A percentile compares a stretch with the other conserved stretches of the same genome.
Evolutionary conservation across 2,797 vertebrate species (phyloP).

Genomic region (Coccyzus lansbergi): DNA sequence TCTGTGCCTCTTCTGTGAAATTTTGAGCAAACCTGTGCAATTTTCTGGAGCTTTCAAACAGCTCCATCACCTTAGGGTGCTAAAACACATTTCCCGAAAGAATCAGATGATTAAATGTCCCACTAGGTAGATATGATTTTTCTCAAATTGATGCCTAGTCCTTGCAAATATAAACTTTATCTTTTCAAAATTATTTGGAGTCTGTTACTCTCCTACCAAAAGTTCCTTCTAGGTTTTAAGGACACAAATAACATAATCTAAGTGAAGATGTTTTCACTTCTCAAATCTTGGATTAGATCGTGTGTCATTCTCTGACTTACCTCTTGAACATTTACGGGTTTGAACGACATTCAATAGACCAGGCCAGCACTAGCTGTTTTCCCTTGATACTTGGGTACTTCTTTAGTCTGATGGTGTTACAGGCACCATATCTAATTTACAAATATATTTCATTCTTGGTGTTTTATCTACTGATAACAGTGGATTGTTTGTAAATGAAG

Average conservation of each 20-base stretch:
- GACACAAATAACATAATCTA: not conserved
- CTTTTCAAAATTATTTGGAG: conserved; percentile 18
- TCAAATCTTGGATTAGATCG: not conserved
- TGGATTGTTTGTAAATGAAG: conserved; percentile 1
- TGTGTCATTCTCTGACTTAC: not conserved
- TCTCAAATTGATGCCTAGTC: not conserved
- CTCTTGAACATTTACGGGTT: not conserved
- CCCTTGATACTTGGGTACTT: not conserved
- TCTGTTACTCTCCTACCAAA: conserved; percentile 1
- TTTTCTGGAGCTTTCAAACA: not conserved
- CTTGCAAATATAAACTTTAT: not conserved
- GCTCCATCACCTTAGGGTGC: not conserved
- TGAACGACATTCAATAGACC: not conserved
- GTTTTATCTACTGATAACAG: not conserved
- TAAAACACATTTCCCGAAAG: not conserved
- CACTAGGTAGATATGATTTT: not conserved
- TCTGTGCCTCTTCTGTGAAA: not conserved
- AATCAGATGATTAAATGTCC: not conserved
- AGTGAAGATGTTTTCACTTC: not conserved
- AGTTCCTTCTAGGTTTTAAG: not conserved
- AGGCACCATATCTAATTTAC: not conserved
- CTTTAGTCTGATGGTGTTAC: not conserved
- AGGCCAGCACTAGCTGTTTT: not conserved
- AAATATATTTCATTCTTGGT: not conserved
- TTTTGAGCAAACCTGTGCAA: not conserved